phyloP scores from a whole-genome alignment of 2,113 vertebrate species.

The Vicugna pacos region DNA sequence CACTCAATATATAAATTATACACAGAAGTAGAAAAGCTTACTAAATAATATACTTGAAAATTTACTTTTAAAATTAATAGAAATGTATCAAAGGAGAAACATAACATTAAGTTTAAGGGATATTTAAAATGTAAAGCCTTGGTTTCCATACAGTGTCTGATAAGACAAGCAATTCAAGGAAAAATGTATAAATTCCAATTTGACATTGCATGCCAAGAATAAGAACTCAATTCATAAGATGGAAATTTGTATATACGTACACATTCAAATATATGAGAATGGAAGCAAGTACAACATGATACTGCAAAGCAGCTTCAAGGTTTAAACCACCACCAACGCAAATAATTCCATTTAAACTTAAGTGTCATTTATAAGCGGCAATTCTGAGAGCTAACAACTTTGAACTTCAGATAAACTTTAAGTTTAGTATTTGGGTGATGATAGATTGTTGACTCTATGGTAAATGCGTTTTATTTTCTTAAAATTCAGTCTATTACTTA shows the following conservation, averaged over 20 bases:
- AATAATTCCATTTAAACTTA: not conserved
- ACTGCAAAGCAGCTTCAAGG: not conserved
- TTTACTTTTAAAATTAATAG: constrained; percentile 26
- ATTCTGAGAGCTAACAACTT: not conserved
- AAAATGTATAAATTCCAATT: constrained; percentile 31
- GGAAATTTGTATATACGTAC: not conserved
- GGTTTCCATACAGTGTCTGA: not conserved
- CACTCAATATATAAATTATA: not conserved
- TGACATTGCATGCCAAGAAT: not conserved
- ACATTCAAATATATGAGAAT: not conserved
- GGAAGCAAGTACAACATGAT: not conserved
- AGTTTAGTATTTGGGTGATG: not conserved
- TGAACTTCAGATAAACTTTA: not conserved
- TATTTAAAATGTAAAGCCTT: not conserved
- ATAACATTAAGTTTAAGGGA: not conserved
- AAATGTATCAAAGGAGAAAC: constrained; percentile 25
- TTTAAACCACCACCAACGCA: not conserved
- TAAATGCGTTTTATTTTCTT: constrained; percentile 34
- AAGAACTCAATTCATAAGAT: not conserved
- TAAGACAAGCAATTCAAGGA: not conserved
- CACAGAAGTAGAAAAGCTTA: not conserved
- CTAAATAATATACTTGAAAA: constrained; percentile 21
- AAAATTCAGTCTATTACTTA: constrained; percentile 15
- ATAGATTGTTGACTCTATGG: not conserved
- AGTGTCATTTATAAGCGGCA: not conserved